These are phyloP conservation scores for Rhynchophorus ferrugineus DNA, from an alignment of 1,140 invertebrate species.

Conservation along the genomic window DNA sequence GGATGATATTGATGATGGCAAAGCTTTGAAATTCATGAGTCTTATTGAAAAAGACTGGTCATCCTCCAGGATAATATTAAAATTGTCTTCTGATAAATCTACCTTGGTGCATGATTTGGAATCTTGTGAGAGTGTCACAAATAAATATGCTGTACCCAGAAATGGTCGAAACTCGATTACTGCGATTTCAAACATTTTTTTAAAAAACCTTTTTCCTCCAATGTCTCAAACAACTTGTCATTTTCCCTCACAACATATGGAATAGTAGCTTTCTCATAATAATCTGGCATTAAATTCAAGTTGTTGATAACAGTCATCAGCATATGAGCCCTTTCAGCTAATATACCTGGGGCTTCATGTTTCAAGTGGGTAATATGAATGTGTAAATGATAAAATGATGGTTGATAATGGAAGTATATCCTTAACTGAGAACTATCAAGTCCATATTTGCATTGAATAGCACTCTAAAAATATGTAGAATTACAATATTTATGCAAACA, in stretches of 20 bases:
- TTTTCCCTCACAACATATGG: conserved; percentile 61
- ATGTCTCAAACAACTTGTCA: conserved; percentile 48
- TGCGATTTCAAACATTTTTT: conserved; percentile 38
- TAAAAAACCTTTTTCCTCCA: conserved; percentile 41
- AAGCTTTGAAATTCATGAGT: conserved; percentile 43
- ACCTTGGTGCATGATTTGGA: conserved; percentile 35
- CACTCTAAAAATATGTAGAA: conserved; percentile 52
- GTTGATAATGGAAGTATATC: conserved; percentile 92
- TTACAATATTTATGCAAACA: not conserved
- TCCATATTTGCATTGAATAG: conserved; percentile 73
- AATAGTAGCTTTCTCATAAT: conserved; percentile 76
- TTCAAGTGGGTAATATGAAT: conserved; percentile 85
- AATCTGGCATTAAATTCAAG: conserved; percentile 70
- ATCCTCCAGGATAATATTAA: conserved; percentile 39
- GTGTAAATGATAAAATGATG: conserved; percentile 94
- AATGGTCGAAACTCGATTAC: conserved; percentile 48
- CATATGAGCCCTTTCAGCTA: conserved; percentile 77
- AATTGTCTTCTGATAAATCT: conserved; percentile 22
- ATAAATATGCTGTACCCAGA: conserved; percentile 49
- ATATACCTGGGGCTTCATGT: conserved; percentile 68
- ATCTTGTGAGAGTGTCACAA: conserved; percentile 43
- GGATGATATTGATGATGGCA: conserved; percentile 25
- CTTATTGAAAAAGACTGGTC: conserved; percentile 33
- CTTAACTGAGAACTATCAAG: conserved; percentile 64
- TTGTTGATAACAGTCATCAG: conserved; percentile 87